Evolutionary conservation across 2,113 vertebrate genomes (phyloP).

Genomic region (Craseonycteris thonglongyai): DNA sequence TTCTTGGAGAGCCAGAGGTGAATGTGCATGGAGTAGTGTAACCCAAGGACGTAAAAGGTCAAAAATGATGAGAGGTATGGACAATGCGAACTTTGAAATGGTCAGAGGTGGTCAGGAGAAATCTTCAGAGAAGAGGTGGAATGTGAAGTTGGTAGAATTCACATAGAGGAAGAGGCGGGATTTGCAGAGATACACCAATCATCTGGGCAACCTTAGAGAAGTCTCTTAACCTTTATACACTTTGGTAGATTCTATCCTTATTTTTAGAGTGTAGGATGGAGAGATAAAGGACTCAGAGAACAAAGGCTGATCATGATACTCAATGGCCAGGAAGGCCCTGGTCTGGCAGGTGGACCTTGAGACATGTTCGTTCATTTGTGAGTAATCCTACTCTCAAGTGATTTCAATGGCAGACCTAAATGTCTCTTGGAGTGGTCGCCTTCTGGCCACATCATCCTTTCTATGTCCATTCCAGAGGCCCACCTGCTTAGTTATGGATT

Average conservation of each 20-base stretch:
- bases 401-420: background rate
- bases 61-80: background rate
- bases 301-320: background rate
- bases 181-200: background rate
- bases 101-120: background rate
- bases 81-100: background rate
- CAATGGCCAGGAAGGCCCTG: background rate
- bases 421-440: background rate
- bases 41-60: background rate
- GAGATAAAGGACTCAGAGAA: background rate
- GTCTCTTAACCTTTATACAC: background rate
- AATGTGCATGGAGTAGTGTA: background rate
- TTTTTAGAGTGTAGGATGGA: background rate
- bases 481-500: background rate
- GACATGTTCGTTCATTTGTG: background rate
- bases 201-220: background rate
- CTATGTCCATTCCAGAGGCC: background rate
- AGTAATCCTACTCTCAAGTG: background rate
- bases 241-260: background rate
- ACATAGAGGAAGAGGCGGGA: background rate
- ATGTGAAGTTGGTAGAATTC: background rate
- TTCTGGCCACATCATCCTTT: background rate
- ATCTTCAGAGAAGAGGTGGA: background rate
- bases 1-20: background rate
- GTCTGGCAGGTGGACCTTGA: background rate